These are phyloP conservation scores for Rutpela maculata DNA, from an alignment of 2,888 invertebrate species.

Conservation along the genomic window DNA sequence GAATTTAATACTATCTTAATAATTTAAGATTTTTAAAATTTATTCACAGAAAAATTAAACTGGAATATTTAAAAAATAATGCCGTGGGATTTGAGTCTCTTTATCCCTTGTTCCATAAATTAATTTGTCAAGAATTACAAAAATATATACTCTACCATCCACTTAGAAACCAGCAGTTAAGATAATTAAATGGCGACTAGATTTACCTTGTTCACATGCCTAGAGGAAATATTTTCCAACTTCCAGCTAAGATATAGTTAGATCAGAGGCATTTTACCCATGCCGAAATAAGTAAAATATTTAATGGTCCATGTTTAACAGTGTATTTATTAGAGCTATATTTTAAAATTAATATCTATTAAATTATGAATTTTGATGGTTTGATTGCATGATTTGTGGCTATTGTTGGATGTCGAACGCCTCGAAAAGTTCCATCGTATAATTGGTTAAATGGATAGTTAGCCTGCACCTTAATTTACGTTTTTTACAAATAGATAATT, in stretches of 20 bases:
- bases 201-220: slow-evolving; percentile 29
- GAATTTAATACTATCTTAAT: too few relatives aligned
- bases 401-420: slow-evolving; percentile 42
- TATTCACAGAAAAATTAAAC: too few relatives aligned
- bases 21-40: too few relatives aligned
- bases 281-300: slow-evolving; percentile 47
- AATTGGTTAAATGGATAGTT: slow-evolving; percentile 38
- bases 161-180: slow-evolving; percentile 29
- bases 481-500: slow-evolving; percentile 25
- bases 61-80: not conserved
- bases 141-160: not conserved
- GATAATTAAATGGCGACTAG: slow-evolving; percentile 10
- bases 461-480: slow-evolving; percentile 24
- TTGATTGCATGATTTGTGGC: slow-evolving; percentile 54
- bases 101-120: not conserved
- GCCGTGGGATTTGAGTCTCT: not conserved
- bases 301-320: slow-evolving; percentile 39
- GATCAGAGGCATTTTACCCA: slow-evolving; percentile 43
- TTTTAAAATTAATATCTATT: slow-evolving; percentile 52
- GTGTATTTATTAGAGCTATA: slow-evolving; percentile 43
- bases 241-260: not conserved
- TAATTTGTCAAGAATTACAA: slow-evolving; percentile 1
- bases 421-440: slow-evolving; percentile 8
- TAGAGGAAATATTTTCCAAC: slow-evolving; percentile 22
- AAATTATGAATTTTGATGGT: slow-evolving; percentile 49